These are phyloP conservation scores for Meandrusa payeni DNA, from an alignment of 2,888 invertebrate genomes.

Conservation along the genomic window DNA sequence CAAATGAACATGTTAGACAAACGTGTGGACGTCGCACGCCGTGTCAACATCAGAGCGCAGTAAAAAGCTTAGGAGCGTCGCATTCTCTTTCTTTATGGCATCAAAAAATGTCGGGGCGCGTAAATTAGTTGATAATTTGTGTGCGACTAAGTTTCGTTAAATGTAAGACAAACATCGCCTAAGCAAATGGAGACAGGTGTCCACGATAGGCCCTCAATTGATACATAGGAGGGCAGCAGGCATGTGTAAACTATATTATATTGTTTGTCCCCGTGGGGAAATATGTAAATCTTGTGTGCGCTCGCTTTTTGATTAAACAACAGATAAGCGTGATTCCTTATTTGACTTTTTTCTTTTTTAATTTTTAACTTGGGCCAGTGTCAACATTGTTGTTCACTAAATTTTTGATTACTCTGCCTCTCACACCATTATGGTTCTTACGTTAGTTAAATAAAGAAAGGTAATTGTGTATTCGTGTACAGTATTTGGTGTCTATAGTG, in stretches of 20 bases:
- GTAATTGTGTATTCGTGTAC: conserved; percentile 25
- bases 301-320: conserved; percentile 70
- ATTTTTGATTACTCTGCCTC: conserved; percentile 29
- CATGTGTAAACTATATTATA: conserved; percentile 42
- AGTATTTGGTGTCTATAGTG: conserved; percentile 13
- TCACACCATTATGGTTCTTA: conserved; percentile 27
- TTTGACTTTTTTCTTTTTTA: conserved; percentile 54
- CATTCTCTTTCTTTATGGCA: conserved; percentile 42
- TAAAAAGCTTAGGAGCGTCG: conserved; percentile 58
- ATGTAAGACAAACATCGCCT: conserved; percentile 71
- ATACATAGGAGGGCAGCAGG: conserved; percentile 60
- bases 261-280: conserved; percentile 52
- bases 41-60: conserved; percentile 42
- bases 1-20: conserved; percentile 35
- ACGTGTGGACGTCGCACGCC: conserved; percentile 33
- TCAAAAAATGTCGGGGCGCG: conserved; percentile 60
- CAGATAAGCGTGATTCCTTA: conserved; percentile 66
- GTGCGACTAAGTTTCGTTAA: conserved; percentile 77
- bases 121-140: conserved; percentile 79
- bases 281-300: conserved; percentile 70
- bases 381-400: conserved; percentile 43
- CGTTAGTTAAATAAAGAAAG: conserved; percentile 24
- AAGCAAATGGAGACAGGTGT: conserved; percentile 78
- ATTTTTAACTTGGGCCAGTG: conserved; percentile 45
- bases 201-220: conserved; percentile 63